Evolutionary conservation across 1,140 invertebrate genomes (phyloP).

Genomic region (Hyposmocoma kahamanoa): DNA sequence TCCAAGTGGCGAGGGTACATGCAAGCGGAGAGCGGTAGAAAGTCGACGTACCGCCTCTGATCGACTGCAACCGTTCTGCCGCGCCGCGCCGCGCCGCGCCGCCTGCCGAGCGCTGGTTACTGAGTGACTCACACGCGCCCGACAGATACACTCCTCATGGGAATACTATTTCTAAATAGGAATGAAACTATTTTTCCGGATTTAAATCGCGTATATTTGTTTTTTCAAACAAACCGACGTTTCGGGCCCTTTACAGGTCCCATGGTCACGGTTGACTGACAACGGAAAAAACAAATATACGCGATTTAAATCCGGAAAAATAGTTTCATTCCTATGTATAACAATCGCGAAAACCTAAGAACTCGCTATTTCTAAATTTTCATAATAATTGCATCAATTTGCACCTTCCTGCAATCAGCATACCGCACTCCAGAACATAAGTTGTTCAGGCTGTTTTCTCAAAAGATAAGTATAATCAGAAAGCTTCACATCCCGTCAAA

Average conservation of each 20-base stretch:
- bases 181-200: too few relatives aligned
- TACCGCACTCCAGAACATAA: slow-evolving; percentile 17
- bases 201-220: too few relatives aligned
- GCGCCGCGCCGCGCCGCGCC: neutral
- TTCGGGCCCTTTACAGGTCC: too few relatives aligned
- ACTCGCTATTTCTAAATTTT: slow-evolving; percentile 37
- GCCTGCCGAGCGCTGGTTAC: slow-evolving; percentile 17
- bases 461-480: slow-evolving; percentile 7
- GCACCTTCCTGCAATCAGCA: slow-evolving; percentile 24
- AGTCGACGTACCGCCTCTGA: slow-evolving; percentile 28
- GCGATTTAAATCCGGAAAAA: too few relatives aligned
- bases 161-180: too few relatives aligned
- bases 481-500: slow-evolving; percentile 13
- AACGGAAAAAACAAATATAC: too few relatives aligned
- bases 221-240: too few relatives aligned
- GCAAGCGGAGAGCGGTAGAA: slow-evolving; percentile 39
- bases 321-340: too few relatives aligned
- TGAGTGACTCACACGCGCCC: slow-evolving; percentile 35
- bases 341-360: too few relatives aligned
- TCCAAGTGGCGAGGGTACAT: slow-evolving; percentile 25
- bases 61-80: neutral
- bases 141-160: slow-evolving; percentile 17
- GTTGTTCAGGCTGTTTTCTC: slow-evolving; percentile 14
- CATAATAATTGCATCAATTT: slow-evolving; percentile 31
- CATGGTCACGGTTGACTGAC: too few relatives aligned